Base-by-base conservation (phyloP, 2,113 vertebrate genomes). In the Corvus moneduloides region DNA sequence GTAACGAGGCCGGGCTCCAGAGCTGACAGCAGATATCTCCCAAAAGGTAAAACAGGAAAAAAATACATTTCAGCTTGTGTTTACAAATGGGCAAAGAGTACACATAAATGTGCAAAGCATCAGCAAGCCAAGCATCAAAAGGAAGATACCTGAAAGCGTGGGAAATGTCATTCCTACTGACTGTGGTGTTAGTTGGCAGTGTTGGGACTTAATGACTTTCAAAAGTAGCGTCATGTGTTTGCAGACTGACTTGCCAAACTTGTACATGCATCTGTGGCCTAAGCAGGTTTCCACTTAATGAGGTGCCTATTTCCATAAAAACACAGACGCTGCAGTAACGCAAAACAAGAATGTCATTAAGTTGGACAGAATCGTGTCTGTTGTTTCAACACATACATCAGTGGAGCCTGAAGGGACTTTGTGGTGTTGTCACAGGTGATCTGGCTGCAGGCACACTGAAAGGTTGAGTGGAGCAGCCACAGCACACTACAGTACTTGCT, bases 251-350 rank as follows among this genome's bases (percentile, higher is more conserved):
- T 75, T 75, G 71, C 37, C 28, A 73, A 87, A 96, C 58, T 76
- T 37, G 74, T 72, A 59, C 32, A 61, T 5, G 32, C 22, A 27
- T 67, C 46, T 75, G 44, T 37, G 54, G 35, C 27, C 48, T 84
- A 55, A 81, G 48, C 74, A 91, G 44, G 32, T 51, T 82, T 79
- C 46, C 67, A 44, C 7, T 64, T 87, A 80, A 80, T 52, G 44
- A 85, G 6, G 7, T 84, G 33, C 28, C 33, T 76, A 49, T 89
- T 94, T 93, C 58, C 81, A 85, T 77, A 82, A 87, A 89, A 69
- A 35, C 43, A 77, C 52, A 67, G 51, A 30, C 0, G 0, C 37
- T 75, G 44, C 44, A 64, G 39, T 44, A 87, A 56, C 0, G 1
- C 46, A 33, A 62, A 91, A 43, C 43, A 89, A 89, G 69, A 76